Percentiles rank a stretch among this genome's conserved stretches.
Evolutionary conservation across 2,888 invertebrate genomes (phyloP).

Genomic region (Erannis defoliaria): DNA sequence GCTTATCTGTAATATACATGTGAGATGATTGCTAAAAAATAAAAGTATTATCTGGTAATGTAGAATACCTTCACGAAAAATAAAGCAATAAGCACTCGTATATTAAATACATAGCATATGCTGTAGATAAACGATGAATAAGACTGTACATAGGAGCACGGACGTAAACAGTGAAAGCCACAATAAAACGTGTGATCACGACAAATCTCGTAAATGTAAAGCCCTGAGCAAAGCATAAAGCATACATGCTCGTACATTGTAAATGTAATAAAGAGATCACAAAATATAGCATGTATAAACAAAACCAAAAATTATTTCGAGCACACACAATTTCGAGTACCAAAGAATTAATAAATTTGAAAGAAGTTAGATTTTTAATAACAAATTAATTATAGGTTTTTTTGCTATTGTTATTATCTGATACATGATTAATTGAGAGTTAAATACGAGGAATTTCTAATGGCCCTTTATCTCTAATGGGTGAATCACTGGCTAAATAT

Average conservation of each 20-base stretch:
- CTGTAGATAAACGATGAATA: not conserved
- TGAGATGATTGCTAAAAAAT: too few relatives aligned
- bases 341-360: not conserved
- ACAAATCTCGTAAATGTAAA: slow-evolving; percentile 17
- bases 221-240: slow-evolving; percentile 4
- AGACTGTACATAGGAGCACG: slow-evolving; percentile 3
- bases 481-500: slow-evolving; percentile 36
- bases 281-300: slow-evolving; percentile 5
- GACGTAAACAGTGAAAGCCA: slow-evolving; percentile 22
- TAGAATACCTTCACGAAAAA: too few relatives aligned
- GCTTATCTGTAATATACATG: too few relatives aligned
- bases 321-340: not conserved
- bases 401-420: not conserved
- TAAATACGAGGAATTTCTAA: slow-evolving; percentile 14
- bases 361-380: not conserved
- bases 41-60: too few relatives aligned
- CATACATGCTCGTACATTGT: slow-evolving; percentile 14
- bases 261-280: slow-evolving; percentile 3
- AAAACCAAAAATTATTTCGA: not conserved
- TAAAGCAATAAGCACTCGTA: too few relatives aligned
- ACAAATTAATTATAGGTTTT: not conserved
- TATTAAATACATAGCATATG: not conserved
- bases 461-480: slow-evolving; percentile 16
- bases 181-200: slow-evolving; percentile 19
- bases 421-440: not conserved